Conservation (phyloP, 2,113 vertebrate species). For the Nothobranchius kuhntae region DNA sequence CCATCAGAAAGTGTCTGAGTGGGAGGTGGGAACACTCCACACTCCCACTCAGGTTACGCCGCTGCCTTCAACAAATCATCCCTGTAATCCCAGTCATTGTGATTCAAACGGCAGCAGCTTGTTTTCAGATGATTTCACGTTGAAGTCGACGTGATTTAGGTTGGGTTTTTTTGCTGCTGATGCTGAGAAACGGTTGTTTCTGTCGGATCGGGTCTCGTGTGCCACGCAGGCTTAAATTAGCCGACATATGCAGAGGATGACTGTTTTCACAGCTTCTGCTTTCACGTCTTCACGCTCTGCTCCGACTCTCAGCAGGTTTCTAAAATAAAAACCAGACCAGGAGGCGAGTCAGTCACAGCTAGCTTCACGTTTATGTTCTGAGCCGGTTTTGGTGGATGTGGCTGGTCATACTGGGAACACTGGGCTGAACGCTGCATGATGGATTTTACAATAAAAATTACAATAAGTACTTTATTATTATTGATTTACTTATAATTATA, state of each 20-base stretch:
- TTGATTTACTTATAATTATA: too few species aligned
- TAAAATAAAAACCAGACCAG: not conserved
- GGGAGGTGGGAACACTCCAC: constrained; percentile 16
- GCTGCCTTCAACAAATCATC: constrained; percentile 16
- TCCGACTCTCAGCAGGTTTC: constrained; percentile 43
- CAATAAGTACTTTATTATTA: too few species aligned
- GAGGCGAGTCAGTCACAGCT: not conserved
- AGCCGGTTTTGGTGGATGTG: not conserved
- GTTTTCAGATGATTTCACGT: not conserved
- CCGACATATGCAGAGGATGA: constrained; percentile 59
- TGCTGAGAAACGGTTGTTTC: not conserved
- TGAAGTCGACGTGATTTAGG: not conserved
- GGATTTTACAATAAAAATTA: too few species aligned
- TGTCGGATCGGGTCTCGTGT: constrained; percentile 19
- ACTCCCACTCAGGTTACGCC: constrained; percentile 38
- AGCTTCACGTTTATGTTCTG: not conserved
- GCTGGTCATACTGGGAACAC: not conserved
- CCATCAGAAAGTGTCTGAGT: constrained; percentile 29
- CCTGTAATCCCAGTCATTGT: constrained; percentile 19
- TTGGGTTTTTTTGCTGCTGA: not conserved
- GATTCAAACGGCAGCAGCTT: constrained; percentile 26
- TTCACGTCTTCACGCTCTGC: constrained; percentile 48
- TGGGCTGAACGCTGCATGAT: not conserved
- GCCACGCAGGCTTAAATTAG: constrained; percentile 42
- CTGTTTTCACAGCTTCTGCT: constrained; percentile 57